These are phyloP conservation scores for Neoarius graeffei DNA, from an alignment of 2,113 vertebrate genomes.

Conservation along the genomic window DNA sequence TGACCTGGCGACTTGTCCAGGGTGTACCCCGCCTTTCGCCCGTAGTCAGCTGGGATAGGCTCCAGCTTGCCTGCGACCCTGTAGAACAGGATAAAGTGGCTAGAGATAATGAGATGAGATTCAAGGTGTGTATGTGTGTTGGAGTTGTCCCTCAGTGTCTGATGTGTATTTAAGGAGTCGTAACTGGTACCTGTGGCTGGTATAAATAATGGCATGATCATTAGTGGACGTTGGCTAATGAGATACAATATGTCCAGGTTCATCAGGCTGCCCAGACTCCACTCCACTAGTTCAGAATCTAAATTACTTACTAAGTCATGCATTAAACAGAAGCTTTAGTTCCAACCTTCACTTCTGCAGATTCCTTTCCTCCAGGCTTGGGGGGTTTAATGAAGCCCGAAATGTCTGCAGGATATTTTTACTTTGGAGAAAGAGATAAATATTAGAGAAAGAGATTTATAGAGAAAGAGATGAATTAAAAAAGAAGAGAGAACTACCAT, in stretches of 20 bases:
- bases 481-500: background rate
- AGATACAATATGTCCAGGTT: slow-evolving; percentile 20
- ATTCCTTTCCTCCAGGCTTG: background rate
- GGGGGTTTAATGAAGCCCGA: background rate
- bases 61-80: no score
- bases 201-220: slow-evolving; percentile 27
- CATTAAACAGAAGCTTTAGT: slow-evolving; percentile 19
- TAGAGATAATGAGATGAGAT: no score
- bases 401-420: slow-evolving; percentile 23
- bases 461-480: background rate
- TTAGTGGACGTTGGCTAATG: slow-evolving; percentile 40
- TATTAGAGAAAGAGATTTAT: background rate
- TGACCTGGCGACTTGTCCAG: no score
- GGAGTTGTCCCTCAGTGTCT: background rate
- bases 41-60: no score
- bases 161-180: background rate
- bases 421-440: background rate
- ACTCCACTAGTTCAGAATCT: background rate
- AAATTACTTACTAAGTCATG: slow-evolving; percentile 28
- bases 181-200: slow-evolving; percentile 1
- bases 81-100: no score
- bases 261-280: slow-evolving; percentile 17
- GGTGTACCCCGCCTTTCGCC: no score
- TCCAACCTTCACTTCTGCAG: background rate
- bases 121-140: background rate